Conservation (phyloP, 2,113 vertebrate genomes). For the Morphnarchus princeps region DNA sequence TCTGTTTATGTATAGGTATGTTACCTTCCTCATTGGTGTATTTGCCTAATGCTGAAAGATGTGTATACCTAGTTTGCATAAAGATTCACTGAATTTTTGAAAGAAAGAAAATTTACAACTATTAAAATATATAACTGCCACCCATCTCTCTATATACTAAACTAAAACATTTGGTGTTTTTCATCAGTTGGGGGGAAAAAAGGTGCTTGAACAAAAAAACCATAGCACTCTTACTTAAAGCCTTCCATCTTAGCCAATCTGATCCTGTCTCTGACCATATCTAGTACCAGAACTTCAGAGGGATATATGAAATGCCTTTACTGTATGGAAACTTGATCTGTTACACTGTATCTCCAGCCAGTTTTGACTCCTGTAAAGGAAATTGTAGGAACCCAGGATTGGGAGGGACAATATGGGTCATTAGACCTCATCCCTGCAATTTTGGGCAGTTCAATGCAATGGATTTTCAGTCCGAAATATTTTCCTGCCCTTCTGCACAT, state of each 20-base stretch:
- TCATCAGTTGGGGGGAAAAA: background rate
- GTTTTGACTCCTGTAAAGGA: background rate
- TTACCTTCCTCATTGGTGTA: rapidly evolving
- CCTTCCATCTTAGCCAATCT: background rate
- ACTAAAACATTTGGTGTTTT: background rate
- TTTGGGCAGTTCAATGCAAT: background rate
- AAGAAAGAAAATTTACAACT: background rate
- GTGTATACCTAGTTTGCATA: background rate
- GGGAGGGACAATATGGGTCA: background rate
- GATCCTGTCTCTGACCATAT: background rate
- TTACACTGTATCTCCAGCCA: background rate
- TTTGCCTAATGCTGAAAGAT: background rate
- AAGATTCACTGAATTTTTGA: background rate
- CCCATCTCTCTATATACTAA: background rate
- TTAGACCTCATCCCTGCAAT: background rate
- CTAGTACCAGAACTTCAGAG: background rate
- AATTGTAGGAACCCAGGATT: background rate
- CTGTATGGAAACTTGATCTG: too few relatives aligned
- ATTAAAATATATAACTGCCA: background rate
- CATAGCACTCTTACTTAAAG: background rate
- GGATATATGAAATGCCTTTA: background rate
- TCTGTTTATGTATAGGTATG: rapidly evolving
- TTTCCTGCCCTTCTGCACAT: background rate
- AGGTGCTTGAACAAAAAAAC: background rate
- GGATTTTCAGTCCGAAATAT: background rate